Evolutionary conservation across 2,888 invertebrate genomes (phyloP).

Genomic region (Caenorhabditis afra): DNA sequence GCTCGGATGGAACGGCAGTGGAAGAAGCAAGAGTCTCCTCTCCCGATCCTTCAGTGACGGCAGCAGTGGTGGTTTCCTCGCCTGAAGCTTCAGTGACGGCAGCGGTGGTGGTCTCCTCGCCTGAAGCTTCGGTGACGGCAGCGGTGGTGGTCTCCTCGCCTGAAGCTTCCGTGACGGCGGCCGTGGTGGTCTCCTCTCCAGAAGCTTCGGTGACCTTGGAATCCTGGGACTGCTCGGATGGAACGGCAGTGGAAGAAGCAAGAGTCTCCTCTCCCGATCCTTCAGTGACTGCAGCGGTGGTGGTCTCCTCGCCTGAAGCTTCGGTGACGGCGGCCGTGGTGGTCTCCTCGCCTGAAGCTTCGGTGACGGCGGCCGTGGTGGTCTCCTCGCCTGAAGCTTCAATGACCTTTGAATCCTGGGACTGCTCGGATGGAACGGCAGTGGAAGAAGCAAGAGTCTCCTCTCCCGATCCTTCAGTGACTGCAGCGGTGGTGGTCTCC

Average conservation of each 20-base stretch:
- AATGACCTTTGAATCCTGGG: background rate
- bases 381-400: constrained; percentile 48
- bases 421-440: background rate
- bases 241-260: constrained; percentile 13
- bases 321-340: background rate
- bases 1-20: too few species aligned
- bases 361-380: constrained; percentile 30
- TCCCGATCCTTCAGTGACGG: too few species aligned
- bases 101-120: constrained; percentile 24
- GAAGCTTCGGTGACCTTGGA: constrained; percentile 31
- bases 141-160: constrained; percentile 37
- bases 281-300: background rate
- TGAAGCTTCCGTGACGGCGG: constrained; percentile 30
- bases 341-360: constrained; percentile 22
- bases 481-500: constrained; percentile 26
- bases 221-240: constrained; percentile 29
- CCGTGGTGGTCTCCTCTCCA: constrained; percentile 38
- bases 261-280: background rate
- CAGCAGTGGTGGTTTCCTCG: too few species aligned
- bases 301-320: background rate
- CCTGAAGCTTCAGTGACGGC: background rate
- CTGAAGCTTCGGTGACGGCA: constrained; percentile 31
- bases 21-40: too few species aligned
- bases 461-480: constrained; percentile 22
- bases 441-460: constrained; percentile 25